These are phyloP conservation scores for Trichonephila inaurata DNA, from an alignment of 1,140 invertebrate species.

Conservation along the genomic window DNA sequence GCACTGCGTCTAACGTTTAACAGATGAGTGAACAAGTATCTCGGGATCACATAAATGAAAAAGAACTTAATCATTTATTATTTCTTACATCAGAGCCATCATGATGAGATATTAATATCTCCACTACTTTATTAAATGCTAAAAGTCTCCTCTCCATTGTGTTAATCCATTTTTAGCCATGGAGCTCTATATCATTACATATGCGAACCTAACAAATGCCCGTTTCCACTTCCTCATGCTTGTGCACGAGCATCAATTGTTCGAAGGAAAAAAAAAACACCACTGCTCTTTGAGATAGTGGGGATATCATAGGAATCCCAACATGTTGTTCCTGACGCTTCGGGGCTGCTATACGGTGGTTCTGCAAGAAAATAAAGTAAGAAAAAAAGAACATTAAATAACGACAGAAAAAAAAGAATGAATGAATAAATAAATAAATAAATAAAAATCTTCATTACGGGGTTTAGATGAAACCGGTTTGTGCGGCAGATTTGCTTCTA, in stretches of 20 bases:
- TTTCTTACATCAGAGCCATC: neutral
- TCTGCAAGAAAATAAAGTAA: no score
- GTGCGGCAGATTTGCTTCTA: neutral
- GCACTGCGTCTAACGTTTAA: neutral
- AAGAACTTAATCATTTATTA: neutral
- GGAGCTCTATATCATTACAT: neutral
- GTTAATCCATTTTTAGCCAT: neutral
- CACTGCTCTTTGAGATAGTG: neutral
- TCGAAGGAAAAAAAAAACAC: neutral
- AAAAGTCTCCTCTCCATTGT: neutral
- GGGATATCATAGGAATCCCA: neutral
- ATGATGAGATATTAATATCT: neutral
- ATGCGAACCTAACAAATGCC: neutral
- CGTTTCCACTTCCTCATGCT: conserved; percentile 40
- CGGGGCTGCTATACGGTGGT: neutral
- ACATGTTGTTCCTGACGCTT: conserved; percentile 10
- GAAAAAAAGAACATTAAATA: neutral
- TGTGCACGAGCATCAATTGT: conserved; percentile 27
- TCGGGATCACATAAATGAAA: neutral
- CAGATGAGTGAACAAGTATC: neutral
- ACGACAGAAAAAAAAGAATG: conserved; percentile 5
- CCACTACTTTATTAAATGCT: neutral
- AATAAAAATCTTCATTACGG: conserved; percentile 12
- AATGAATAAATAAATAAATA: neutral
- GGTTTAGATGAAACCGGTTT: neutral